phyloP scores from a whole-genome alignment of 2,113 vertebrate species.

The Puma concolor region DNA sequence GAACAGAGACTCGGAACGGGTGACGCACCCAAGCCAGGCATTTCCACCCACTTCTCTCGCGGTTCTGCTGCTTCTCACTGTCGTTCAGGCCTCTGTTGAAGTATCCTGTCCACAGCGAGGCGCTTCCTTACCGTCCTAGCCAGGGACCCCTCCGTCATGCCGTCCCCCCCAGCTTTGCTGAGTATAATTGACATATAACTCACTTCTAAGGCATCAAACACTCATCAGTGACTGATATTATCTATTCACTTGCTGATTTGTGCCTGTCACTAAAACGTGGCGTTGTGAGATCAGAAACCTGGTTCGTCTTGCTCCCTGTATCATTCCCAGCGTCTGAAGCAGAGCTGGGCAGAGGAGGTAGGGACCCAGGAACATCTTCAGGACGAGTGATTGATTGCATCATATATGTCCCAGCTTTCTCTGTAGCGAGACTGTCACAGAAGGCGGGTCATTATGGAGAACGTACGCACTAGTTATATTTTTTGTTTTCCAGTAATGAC shows the following conservation, averaged over 20 bases:
- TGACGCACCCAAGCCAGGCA: fast-evolving
- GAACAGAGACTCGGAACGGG: fast-evolving
- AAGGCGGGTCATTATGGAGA: neutral
- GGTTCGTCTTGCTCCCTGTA: neutral
- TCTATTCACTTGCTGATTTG: neutral
- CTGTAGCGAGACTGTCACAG: neutral
- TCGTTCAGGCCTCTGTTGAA: neutral
- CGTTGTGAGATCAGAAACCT: neutral
- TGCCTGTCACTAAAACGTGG: neutral
- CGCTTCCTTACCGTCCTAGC: neutral
- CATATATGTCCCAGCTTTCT: neutral
- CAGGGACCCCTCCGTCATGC: fast-evolving
- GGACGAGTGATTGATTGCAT: neutral
- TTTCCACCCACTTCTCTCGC: neutral
- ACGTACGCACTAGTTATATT: fast-evolving
- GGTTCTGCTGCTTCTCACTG: fast-evolving
- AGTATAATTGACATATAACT: neutral
- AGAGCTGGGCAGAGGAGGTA: neutral
- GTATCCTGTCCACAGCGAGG: fast-evolving
- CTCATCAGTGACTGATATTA: neutral
- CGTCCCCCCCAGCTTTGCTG: no score
- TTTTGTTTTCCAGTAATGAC: neutral
- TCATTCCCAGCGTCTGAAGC: neutral
- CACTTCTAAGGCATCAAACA: neutral
- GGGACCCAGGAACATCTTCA: fast-evolving